Base-by-base conservation (phyloP, 2,888 invertebrate species). In the Noctua comes region DNA sequence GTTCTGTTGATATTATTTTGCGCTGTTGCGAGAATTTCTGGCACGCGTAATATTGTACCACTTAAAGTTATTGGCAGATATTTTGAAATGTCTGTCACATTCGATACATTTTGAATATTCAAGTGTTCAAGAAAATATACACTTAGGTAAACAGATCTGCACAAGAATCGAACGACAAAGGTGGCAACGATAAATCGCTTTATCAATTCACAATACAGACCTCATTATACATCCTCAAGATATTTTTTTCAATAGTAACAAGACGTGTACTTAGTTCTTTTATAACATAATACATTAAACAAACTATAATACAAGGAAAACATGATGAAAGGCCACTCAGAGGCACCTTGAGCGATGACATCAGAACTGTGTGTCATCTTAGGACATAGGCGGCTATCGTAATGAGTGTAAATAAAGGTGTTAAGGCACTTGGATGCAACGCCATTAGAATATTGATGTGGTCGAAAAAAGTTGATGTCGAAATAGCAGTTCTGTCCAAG, bases 261-360 rank as follows among this genome's bases (percentile, higher is more conserved):
- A 84, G 66, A 71, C 46, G 66, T 51, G 75, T 62, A 75, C 80
- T 82, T 62, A 77, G 83, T 77, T 86, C 74, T 69, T 81, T 82
- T 77, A 77, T 77, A 79, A 69, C 46, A 70, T 66, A 54, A 77
- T 66, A 71, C 75, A 76, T 81, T 78, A 85, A 80, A 78, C 73
- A 85, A 86, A 89, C 88, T 88, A 88, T 88, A 87, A 83, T 79
- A 83, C 87, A 82, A 92, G 91, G 92, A 93, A 93, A 94, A 92
- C 82, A 68, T 82, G 80, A 90, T 90, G 90, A 92, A 92, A 94
- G 93, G 90, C 90, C 88, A 82, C 87, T 88, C 86, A 82, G 77
- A 54, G 75, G 85, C 90, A 92, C 93, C 93, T 94, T 92, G 92
- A 87, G 85, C 72, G 89, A 87, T 94, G 94, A 94, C 94, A 93